Evolutionary conservation across 2,113 vertebrate species (phyloP), one percentile per base, ranked within the genome.

Genomic region (Peucedramus taeniatus): DNA sequence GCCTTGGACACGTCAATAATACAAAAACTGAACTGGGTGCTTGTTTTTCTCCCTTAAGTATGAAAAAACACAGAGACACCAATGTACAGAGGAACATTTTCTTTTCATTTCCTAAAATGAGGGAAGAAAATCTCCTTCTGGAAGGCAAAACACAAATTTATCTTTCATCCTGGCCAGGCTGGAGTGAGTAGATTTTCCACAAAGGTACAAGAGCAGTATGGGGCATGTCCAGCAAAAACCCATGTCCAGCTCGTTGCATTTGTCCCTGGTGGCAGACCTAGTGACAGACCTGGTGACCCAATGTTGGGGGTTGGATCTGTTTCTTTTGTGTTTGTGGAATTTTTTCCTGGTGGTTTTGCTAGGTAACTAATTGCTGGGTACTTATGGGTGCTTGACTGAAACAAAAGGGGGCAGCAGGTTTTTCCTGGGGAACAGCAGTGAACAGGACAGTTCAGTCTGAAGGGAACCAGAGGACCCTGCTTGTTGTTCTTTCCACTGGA

Each of bases 171-270:
- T 59, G 27, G 19, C 60, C 60, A 39, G 50, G 16, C 6, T 79
- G 65, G 15, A 89, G 18, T 8, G 9, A 82, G 19, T 1, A 66
- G 15, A 7, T 83, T 92, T 57, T 11, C 42, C 15, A 5, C 18
- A 65, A 16, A 72, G 26, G 8, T 59, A 6, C 35, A 45, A 33
- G 14, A 80, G 11, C 37, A 54, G 6, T 5, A 39, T 2, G 45
- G 28, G 40, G 8, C 7, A 71, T 2, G 4, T 18, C 30, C 51
- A 59, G 45, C 23, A 42, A 54, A 81, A 78, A 35, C 2, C 8
- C 30, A 28, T 8, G 30, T 35, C 28, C n/a, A 30, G 8, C 22
- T 50, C 2, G 0, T 47, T 24, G 27, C 4, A 4, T 11, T 60
- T 44, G 17, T 49, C 31, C 5, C 60, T 11, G 6, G 7, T 22